phyloP scores from a whole-genome alignment of 2,113 vertebrate genomes.

The Dunckerocampus dactyliophorus region DNA sequence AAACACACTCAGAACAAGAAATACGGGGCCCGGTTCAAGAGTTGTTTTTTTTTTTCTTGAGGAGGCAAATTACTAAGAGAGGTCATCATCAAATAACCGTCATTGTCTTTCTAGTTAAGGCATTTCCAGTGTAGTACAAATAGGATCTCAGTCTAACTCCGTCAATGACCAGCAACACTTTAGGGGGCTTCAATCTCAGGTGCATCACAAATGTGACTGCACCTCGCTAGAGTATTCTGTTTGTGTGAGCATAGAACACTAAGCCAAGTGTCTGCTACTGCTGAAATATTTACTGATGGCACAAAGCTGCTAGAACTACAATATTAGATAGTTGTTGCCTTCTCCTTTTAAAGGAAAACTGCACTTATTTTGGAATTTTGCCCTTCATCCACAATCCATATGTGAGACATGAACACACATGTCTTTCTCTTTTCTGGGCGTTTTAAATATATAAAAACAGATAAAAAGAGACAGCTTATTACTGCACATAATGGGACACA shows the following conservation, averaged over 20 bases:
- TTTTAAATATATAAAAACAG: no score
- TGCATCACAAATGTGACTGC: slow-evolving; percentile 17
- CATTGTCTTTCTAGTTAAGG: slow-evolving; percentile 1
- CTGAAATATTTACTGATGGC: slow-evolving; percentile 12
- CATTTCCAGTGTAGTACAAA: neutral
- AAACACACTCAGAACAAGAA: neutral
- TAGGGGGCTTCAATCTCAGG: neutral
- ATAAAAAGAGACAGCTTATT: no score
- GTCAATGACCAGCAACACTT: slow-evolving; percentile 9
- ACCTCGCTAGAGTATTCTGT: slow-evolving; percentile 16
- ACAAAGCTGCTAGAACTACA: slow-evolving; percentile 9
- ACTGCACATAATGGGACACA: no score
- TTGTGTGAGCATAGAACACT: slow-evolving; percentile 44
- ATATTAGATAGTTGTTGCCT: slow-evolving; percentile 6
- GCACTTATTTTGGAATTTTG: no score
- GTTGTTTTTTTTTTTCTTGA: slow-evolving; percentile 1
- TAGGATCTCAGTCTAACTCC: neutral
- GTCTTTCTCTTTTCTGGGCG: no score
- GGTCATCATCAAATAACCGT: neutral
- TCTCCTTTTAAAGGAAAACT: slow-evolving; percentile 10
- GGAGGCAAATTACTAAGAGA: neutral
- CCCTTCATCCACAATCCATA: no score
- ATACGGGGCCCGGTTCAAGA: neutral
- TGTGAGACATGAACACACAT: no score
- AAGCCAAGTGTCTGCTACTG: slow-evolving; percentile 7